Evolutionary conservation across 64 coral and sea anemone genomes (phyloP), one percentile per base, ranked within the genome.

Genomic region (Pocillopora damicornis): DNA sequence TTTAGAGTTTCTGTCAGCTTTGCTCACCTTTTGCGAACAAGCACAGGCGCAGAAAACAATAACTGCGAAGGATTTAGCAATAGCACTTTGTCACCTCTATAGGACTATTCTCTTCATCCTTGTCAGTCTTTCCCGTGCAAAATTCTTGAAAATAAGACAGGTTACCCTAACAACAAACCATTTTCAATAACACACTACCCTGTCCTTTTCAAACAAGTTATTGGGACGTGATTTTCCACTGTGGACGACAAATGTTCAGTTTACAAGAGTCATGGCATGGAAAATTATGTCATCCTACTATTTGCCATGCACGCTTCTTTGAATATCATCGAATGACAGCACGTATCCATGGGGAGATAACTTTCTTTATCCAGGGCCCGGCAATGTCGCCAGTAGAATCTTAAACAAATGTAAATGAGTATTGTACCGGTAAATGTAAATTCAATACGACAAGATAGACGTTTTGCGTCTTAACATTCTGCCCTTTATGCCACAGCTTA

Each of bases 141-240:
- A 73, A 84, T 84, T 84, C 64, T 84, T 71, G 81, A 84, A 84
- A 84, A 84, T 71, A 67, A n/a, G 81, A 34, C 37, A 13, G 17
- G 81, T 84, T 71, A 9, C 81, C 67, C 71, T 16, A 38, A 84
- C 81, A 72, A 71, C 81, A 84, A 84, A 84, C 81, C 35, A 22
- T 65, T 84, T 42, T 13, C 59, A 12, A 80, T 62, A 61, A n/a
- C 61, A 80, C 61, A 59, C 78, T 80, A 60, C 10, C 13, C 67
- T 58, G 37, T 42, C 64, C 61, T 58, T 84, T 68, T 67, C 80
- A 69, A 83, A 83, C 66, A 69, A 69, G 66, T 7, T 69, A 80
- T 80, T 60, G 62, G 26, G 58, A 26, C 61, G n/a, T 83, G 80
- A 84, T 84, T 57, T 84, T 71, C 20, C 81, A 71, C 56, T 58